phyloP scores from a whole-genome alignment of 2,888 invertebrate species.

The Stegophylla sp. region DNA sequence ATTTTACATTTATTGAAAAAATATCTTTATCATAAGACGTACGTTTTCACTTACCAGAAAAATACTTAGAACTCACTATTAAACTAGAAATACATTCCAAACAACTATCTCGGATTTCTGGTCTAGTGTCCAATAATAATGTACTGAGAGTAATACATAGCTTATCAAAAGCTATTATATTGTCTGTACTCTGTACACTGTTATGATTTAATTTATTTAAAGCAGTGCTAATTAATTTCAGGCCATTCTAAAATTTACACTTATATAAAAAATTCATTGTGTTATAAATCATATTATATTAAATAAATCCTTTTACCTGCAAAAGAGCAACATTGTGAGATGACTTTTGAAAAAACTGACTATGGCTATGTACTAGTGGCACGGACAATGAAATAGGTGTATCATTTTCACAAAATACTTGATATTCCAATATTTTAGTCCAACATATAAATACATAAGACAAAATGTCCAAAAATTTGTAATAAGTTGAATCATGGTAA shows the following conservation, averaged over 20 bases:
- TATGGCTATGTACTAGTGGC: slow-evolving; percentile 18
- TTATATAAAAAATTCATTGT: background rate
- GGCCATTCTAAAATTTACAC: slow-evolving; percentile 2
- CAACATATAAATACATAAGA: slow-evolving; percentile 34
- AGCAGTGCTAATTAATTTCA: slow-evolving; percentile 35
- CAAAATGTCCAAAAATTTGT: slow-evolving; percentile 34
- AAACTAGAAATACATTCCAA: slow-evolving; percentile 40
- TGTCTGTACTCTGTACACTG: background rate
- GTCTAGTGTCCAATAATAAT: slow-evolving; percentile 38
- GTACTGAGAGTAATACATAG: slow-evolving; percentile 22
- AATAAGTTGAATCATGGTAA: background rate
- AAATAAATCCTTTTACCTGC: slow-evolving; percentile 16
- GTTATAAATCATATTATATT: background rate
- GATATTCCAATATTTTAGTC: slow-evolving; percentile 28
- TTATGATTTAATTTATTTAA: slow-evolving; percentile 13
- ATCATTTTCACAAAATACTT: background rate
- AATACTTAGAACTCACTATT: slow-evolving; percentile 5
- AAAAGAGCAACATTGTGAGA: slow-evolving; percentile 11
- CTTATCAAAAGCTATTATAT: slow-evolving; percentile 7
- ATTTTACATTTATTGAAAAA: background rate
- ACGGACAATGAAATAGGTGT: background rate
- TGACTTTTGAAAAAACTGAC: slow-evolving; percentile 23
- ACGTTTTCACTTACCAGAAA: slow-evolving; percentile 2
- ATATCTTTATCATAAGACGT: background rate
- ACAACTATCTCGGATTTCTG: slow-evolving; percentile 49